Conservation (phyloP, 2,888 invertebrate species). For the Schrankia costaestrigalis region DNA sequence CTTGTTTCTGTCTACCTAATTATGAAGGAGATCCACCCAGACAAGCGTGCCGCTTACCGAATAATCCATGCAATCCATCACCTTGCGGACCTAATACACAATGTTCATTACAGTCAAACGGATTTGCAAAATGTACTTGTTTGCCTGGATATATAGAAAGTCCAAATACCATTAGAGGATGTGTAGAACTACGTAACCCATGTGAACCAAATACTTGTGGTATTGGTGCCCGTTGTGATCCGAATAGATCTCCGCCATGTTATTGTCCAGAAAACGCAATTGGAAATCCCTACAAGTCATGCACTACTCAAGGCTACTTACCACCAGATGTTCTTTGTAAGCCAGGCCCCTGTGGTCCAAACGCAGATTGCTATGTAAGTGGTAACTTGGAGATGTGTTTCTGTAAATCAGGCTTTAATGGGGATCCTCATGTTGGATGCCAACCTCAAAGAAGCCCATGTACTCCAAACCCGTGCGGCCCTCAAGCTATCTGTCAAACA, state of each 20-base stretch:
- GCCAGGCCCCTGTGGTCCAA: slow-evolving; percentile 90
- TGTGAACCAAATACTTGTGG: slow-evolving; percentile 93
- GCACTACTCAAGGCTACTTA: slow-evolving; percentile 76
- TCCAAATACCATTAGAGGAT: slow-evolving; percentile 93
- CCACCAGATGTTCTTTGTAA: slow-evolving; percentile 84
- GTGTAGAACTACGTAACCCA: slow-evolving; percentile 88
- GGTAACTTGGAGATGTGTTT: slow-evolving; percentile 92
- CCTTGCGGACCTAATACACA: slow-evolving; percentile 95
- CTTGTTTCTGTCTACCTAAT: slow-evolving; percentile 93
- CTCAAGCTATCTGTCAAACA: slow-evolving; percentile 86
- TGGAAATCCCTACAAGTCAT: slow-evolving; percentile 91
- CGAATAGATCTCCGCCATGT: slow-evolving; percentile 88
- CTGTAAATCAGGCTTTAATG: slow-evolving; percentile 87
- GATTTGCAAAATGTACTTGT: slow-evolving; percentile 93
- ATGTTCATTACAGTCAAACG: slow-evolving; percentile 87
- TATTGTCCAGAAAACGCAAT: slow-evolving; percentile 91
- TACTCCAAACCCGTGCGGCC: slow-evolving; percentile 90
- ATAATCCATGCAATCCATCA: slow-evolving; percentile 90
- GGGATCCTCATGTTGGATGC: slow-evolving; percentile 91
- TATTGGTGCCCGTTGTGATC: slow-evolving; percentile 88
- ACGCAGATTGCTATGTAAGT: slow-evolving; percentile 91
- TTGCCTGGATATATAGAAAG: slow-evolving; percentile 90
- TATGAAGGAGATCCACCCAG: slow-evolving; percentile 92
- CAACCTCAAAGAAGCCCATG: slow-evolving; percentile 86
- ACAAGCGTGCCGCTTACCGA: slow-evolving; percentile 85